Evolutionary conservation across 2,113 vertebrate genomes (phyloP).

Genomic region (Catagonus wagneri): DNA sequence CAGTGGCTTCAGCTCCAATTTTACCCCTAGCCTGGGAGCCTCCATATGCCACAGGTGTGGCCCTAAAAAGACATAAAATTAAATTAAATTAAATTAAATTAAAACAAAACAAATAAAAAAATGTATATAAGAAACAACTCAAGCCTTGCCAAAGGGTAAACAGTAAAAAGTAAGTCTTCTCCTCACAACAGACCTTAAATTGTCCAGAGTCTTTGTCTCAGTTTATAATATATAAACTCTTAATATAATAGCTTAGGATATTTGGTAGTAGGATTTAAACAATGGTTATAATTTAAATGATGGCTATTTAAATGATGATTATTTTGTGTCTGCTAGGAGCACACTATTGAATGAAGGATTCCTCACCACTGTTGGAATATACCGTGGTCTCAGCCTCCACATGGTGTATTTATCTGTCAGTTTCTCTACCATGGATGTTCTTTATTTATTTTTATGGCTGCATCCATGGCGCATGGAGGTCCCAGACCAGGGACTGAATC

Average conservation of each 20-base stretch:
- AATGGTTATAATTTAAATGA: neutral
- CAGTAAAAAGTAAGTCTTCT: neutral
- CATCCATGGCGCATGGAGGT: too few species aligned
- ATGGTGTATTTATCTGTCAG: neutral
- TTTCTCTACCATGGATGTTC: neutral
- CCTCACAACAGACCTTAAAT: neutral
- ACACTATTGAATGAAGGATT: neutral
- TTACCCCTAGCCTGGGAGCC: too few species aligned
- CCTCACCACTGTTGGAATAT: neutral
- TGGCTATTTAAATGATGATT: neutral
- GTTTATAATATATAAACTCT: neutral
- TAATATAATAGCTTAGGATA: neutral
- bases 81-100: too few species aligned
- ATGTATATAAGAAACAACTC: neutral
- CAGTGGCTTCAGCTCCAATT: too few species aligned
- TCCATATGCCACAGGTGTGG: too few species aligned
- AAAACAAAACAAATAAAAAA: too few species aligned
- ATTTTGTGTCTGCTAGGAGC: neutral
- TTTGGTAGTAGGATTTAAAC: neutral
- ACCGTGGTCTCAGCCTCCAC: neutral
- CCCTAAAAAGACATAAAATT: too few species aligned
- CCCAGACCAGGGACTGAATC: too few species aligned
- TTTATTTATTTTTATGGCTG: neutral
- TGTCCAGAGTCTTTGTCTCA: neutral
- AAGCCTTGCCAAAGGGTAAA: neutral